Evolutionary conservation across 2,113 vertebrate genomes (phyloP), one percentile per base, ranked within the genome.

Genomic region (Sinocyclocheilus maitianheensis): DNA sequence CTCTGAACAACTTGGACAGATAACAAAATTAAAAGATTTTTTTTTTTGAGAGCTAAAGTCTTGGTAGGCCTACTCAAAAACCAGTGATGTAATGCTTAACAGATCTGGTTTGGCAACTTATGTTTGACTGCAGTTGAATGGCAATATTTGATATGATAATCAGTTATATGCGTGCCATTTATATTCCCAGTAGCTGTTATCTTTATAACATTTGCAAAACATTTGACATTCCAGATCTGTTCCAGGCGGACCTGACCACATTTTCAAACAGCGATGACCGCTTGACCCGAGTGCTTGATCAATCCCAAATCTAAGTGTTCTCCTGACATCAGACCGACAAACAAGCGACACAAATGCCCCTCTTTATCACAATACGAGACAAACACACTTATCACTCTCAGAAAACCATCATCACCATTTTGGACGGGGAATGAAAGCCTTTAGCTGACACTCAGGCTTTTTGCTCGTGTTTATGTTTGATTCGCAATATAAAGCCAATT

Each of bases 401-500:
- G 48, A 34, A 51, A 55, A 30, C 34, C 63, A 34, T 55, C 75
- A 76, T 80, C 75, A 60, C 24, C 77, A 69, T 71, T 71, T 53
- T 4, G 11, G 11, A 34, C 1, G 51, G 65, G 24, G 48, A 85
- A 86, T 85, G 55, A 55, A 84, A 53, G 67, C 60, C 30, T 84
- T 85, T 65, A 72, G 24, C 12, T 26, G 34, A 34, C 62, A 77
- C 76, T 85, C 43, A 71, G 53, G 72, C 51, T 81, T 74, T 40
- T 43, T 75, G 48, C 16, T 77, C 43, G 43, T 71, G 51, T 62
- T 62, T 60, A 60, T n/a, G 58, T 9, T 46, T 89, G 87, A 87
- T 89, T 87, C 43, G 10, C 77, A 81, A 24, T 53, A 84, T 63
- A 87, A 87, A 81, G 85, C 81, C 88, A 87, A 74, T 65, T 90